A percentile compares a stretch with the other conserved stretches of the same genome.
phyloP scores from a whole-genome alignment of 2,888 invertebrate genomes.

The Drosophila rellima region DNA sequence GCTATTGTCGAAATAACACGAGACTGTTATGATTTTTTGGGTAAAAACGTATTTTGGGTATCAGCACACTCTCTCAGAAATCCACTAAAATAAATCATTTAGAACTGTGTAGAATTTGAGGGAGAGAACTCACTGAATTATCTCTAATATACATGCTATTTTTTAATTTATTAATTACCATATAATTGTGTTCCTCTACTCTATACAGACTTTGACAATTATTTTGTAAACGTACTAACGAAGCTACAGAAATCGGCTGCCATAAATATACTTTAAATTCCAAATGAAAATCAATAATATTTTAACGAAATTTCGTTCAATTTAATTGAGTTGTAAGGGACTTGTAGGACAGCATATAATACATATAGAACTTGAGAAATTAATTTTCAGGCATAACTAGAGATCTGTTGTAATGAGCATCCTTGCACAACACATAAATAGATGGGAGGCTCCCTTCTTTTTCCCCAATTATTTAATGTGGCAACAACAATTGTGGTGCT shows the following conservation, averaged over 20 bases:
- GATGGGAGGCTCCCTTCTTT: constrained; percentile 32
- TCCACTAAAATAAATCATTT: neutral
- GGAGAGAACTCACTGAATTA: too few relatives aligned
- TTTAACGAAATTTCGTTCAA: too few relatives aligned
- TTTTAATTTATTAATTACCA: too few relatives aligned
- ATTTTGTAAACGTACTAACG: too few relatives aligned
- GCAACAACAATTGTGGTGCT: constrained; percentile 54
- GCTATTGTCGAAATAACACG: neutral
- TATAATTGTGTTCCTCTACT: too few relatives aligned
- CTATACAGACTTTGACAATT: too few relatives aligned
- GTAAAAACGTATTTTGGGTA: neutral
- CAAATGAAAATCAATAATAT: too few relatives aligned
- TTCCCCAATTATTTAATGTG: constrained; percentile 64
- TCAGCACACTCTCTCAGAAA: neutral
- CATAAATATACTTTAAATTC: too few relatives aligned
- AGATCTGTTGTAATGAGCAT: neutral
- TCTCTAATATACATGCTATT: too few relatives aligned
- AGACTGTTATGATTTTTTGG: neutral
- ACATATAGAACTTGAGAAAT: neutral
- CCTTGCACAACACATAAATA: constrained; percentile 28
- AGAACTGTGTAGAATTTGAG: neutral
- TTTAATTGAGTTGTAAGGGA: too few relatives aligned
- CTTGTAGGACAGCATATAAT: too few relatives aligned
- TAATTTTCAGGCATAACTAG: neutral
- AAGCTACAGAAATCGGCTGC: too few relatives aligned